phyloP scores from a whole-genome alignment of 2,888 invertebrate species.

The Oscheius sp. region DNA sequence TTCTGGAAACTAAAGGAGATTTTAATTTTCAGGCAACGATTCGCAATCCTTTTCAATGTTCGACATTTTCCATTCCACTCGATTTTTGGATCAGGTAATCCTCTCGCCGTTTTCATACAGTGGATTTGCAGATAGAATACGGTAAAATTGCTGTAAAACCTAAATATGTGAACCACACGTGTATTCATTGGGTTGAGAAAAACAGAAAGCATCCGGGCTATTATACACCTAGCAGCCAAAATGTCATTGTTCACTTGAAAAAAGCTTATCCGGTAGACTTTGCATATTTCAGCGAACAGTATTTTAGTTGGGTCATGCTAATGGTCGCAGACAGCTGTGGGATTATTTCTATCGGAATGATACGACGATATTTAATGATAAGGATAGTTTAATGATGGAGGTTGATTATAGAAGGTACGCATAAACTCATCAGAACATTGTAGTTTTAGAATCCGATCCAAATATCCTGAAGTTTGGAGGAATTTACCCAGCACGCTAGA shows the following conservation, averaged over 20 bases:
- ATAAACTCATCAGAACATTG: not conserved
- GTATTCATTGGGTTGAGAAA: constrained; percentile 46
- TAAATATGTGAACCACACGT: constrained; percentile 44
- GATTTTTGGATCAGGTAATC: constrained; percentile 23
- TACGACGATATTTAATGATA: not conserved
- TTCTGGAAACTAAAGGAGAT: too few relatives aligned
- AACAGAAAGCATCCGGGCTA: not conserved
- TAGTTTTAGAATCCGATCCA: not conserved
- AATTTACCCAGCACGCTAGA: constrained; percentile 30
- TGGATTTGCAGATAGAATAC: constrained; percentile 38
- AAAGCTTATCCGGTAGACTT: not conserved
- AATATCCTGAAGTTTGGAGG: not conserved
- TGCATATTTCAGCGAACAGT: too few relatives aligned
- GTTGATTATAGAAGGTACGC: constrained; percentile 4
- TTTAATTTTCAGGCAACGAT: not conserved
- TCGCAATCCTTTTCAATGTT: constrained; percentile 39
- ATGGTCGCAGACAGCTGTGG: not conserved
- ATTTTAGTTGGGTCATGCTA: not conserved
- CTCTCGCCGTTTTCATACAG: not conserved
- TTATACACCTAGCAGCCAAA: constrained; percentile 14
- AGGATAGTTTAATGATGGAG: not conserved
- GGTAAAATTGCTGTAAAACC: constrained; percentile 53
- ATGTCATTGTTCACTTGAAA: constrained; percentile 16
- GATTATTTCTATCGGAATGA: not conserved
- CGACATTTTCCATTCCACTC: constrained; percentile 42